Evolutionary conservation across 2,113 vertebrate genomes (phyloP).

Genomic region (Mustela nigripes): DNA sequence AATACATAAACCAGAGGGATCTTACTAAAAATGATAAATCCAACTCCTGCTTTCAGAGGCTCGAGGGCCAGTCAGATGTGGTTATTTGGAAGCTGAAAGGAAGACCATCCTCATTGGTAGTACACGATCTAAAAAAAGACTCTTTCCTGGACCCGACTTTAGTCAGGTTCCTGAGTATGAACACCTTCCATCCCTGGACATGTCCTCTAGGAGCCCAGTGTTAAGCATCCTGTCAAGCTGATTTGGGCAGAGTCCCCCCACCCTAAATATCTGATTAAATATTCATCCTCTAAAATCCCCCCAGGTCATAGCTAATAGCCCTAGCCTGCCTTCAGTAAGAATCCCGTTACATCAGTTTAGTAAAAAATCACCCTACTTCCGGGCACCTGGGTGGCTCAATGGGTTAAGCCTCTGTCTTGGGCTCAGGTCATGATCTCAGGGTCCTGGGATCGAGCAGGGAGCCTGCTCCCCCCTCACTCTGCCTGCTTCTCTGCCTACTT

Average conservation of each 20-base stretch:
- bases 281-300: background rate
- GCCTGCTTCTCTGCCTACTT: no score
- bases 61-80: background rate
- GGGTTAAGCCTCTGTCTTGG: no score
- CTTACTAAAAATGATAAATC: background rate
- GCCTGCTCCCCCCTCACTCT: no score
- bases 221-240: background rate
- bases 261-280: background rate
- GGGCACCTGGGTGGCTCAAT: no score
- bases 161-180: background rate
- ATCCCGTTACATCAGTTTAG: background rate
- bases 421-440: no score
- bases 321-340: background rate
- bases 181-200: background rate
- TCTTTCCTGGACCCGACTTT: background rate
- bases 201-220: background rate
- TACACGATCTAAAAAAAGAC: background rate
- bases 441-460: no score
- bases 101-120: background rate
- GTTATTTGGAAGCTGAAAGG: background rate
- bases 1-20: background rate
- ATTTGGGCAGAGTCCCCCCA: background rate
- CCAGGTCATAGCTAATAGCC: background rate
- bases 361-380: background rate
- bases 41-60: background rate